Base-by-base conservation (phyloP, 1,140 invertebrate genomes). In the Pachypeltis micranthus region DNA sequence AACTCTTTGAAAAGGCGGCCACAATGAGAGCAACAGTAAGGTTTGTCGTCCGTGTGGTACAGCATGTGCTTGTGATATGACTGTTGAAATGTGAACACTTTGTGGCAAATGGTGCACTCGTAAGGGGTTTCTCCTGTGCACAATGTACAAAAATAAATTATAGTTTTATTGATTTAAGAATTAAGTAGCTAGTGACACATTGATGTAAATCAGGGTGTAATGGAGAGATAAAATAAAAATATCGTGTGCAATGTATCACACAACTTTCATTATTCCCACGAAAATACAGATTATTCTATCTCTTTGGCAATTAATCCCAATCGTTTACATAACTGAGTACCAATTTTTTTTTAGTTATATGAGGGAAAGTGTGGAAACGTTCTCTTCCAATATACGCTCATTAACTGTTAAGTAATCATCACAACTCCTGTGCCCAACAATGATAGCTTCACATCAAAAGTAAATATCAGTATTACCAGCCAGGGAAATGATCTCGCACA, bases 71-170 rank as follows among this genome's bases (percentile, higher is more conserved):
- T 92, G 72, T 93, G 90, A 72, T 91, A 93, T 1, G 90, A 93
- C 68, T 93, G 91, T 74, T 91, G 89, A 73, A 91, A 91, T 24
- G 88, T 91, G 75, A 94, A 94, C 0, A 86, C 88, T 74, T 92
- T 91, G 58, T 85, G 85, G 72, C 91, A 94, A 70, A 87, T 83
- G 29, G 79, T 79, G 71, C 92, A 95, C 7, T 82, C 83, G 70
- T 91, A 92, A 0, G 90, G 90, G 79, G 88, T 91, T 77, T 92
- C 89, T 59, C 90, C 90, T 81, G 78, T 72, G 74, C 73, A 39
- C 44, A 74, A 72, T 25, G 47, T 54, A 68, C 57, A 65, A 44
- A 65, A 64, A 65, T 65, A 61, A 31, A 25, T 39, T 16, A 16
- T 39, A 55, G 62, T 27, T 59, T 64, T 59, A 7, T n/a, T 64